Evolutionary conservation across 2,797 vertebrate genomes (phyloP).

Genomic region (Synanceia verrucosa): DNA sequence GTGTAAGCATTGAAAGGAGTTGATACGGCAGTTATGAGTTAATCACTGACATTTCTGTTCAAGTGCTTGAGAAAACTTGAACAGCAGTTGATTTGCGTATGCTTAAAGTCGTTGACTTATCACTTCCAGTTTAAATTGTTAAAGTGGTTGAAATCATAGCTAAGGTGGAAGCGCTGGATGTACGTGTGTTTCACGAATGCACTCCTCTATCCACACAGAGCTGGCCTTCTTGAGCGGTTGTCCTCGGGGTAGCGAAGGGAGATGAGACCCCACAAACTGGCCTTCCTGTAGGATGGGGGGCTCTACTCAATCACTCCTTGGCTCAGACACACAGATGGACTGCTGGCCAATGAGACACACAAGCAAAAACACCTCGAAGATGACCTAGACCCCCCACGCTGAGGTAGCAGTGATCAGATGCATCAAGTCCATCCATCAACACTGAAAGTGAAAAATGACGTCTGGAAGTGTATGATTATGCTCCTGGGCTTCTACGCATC

Average conservation of each 20-base stretch:
- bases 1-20: background rate
- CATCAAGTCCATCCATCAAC: slow-evolving; percentile 72
- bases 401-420: slow-evolving; percentile 68
- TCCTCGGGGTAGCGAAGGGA: background rate
- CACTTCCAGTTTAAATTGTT: background rate
- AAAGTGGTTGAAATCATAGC: background rate
- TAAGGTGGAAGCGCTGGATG: background rate
- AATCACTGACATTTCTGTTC: background rate
- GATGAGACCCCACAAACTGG: slow-evolving; percentile 21
- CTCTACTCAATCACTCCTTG: slow-evolving; percentile 48
- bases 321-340: slow-evolving; percentile 52
- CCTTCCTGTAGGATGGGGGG: slow-evolving; percentile 17
- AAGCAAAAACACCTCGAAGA: slow-evolving; percentile 15
- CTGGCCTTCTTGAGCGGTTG: background rate
- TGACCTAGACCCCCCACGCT: slow-evolving; percentile 72
- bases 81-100: background rate
- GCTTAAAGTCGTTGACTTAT: background rate
- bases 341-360: slow-evolving; percentile 34
- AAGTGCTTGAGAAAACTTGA: background rate
- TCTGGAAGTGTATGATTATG: slow-evolving; percentile 79
- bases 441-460: slow-evolving; percentile 78
- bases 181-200: background rate
- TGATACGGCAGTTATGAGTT: background rate
- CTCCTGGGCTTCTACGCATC: slow-evolving; percentile 67
- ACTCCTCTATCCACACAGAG: background rate